Percentiles rank a stretch among this genome's conserved stretches.
Evolutionary conservation across 2,113 vertebrate species (phyloP).

Genomic region (Petromus typicus): DNA sequence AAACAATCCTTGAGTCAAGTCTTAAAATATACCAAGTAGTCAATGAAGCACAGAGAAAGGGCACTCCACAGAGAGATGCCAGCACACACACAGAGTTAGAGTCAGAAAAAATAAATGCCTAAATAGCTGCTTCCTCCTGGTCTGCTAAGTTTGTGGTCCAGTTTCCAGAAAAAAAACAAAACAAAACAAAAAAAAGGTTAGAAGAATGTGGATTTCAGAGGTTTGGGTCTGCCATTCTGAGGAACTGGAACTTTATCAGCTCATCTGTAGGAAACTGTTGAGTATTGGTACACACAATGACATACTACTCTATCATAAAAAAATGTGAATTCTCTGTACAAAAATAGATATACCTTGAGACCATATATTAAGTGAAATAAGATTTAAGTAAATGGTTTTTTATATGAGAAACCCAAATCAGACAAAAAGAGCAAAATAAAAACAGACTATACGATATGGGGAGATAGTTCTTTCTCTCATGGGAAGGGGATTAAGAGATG

Average conservation of each 20-base stretch:
- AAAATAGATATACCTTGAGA: background rate
- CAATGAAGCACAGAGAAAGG: background rate
- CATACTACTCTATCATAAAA: background rate
- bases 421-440: background rate
- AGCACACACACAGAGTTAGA: background rate
- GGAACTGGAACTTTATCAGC: background rate
- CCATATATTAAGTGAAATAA: background rate
- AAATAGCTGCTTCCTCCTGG: background rate
- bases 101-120: background rate
- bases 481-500: background rate
- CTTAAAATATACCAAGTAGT: background rate
- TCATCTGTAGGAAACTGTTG: no score
- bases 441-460: background rate
- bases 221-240: accelerated
- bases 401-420: background rate
- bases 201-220: background rate
- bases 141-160: background rate
- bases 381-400: background rate
- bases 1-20: background rate
- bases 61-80: background rate
- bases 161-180: background rate
- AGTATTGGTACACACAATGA: background rate
- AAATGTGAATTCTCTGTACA: no score
- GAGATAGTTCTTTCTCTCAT: background rate
- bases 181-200: background rate